Evolutionary conservation across 2,888 invertebrate species (phyloP), one percentile per base, ranked within the genome.

Genomic region (Clusia tigrina): DNA sequence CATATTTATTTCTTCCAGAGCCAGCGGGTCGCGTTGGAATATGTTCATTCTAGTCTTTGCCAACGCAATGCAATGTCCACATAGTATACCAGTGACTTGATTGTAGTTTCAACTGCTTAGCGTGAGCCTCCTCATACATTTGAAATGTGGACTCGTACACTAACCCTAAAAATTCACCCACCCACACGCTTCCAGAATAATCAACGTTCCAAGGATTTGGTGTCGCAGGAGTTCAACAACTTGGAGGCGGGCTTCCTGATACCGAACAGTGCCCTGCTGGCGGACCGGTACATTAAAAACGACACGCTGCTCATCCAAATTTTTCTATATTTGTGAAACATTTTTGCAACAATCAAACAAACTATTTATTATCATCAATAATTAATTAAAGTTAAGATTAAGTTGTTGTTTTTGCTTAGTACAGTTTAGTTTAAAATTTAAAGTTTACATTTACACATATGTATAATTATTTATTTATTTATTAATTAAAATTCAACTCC

Each of bases 251-350:
- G 86, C 0, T 85, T 86, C 32, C 82, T 85, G 23, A 85, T 87
- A 69, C 85, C 86, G 1, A 85, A 85, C 63, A 83, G 84, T 63
- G 85, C 85, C 2, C 78, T 88, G 53, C 72, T 83, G 18, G 80
- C 82, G 37, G 78, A 83, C 58, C 79, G 85, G 52, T 87, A 85
- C 69, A 79, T 86, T 22, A 80, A 81, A 64, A 81, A 85, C 69
- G 84, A 87, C 68, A 78, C 82, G 60, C 74, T 88, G 56, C 77
- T 87, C 67, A 80, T 88, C 71, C 87, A 87, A 81, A 78, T 88
- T 55, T 84, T 86, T 68, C 83, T 88, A 61, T 87, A 85, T 81
- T 81, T 15, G 46, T 52, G 12, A 52, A 59, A 65, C 53, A 24
- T 54, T 60, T 60, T 58, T 60, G 54, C 48, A 62, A 67, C 60